Percentiles rank a stretch among this genome's conserved stretches.
phyloP scores from a whole-genome alignment of 2,113 vertebrate species.

The Irena cyanogastra region DNA sequence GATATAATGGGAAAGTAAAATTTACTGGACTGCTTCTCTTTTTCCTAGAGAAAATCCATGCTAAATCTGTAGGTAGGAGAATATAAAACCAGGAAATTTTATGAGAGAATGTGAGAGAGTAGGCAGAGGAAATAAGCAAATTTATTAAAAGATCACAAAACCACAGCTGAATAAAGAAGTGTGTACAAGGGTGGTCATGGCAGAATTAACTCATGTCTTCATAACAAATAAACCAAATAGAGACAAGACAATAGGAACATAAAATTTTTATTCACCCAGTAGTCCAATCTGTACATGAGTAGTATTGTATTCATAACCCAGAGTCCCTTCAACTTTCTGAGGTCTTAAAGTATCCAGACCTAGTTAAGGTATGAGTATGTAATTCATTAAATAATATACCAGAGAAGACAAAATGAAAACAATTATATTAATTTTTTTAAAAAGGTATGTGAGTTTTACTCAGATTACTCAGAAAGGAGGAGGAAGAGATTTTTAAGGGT shows the following conservation, averaged over 20 bases:
- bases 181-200: background rate
- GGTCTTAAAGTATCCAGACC: background rate
- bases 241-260: rapidly evolving
- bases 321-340: background rate
- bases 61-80: background rate
- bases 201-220: background rate
- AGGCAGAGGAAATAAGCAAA: background rate
- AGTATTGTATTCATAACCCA: background rate
- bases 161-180: background rate
- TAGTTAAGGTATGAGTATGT: background rate
- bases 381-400: background rate
- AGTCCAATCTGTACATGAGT: background rate
- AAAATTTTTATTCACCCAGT: background rate
- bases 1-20: background rate
- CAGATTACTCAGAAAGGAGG: background rate
- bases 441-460: background rate
- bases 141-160: background rate
- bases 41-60: background rate
- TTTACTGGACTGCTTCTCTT: background rate
- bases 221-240: background rate
- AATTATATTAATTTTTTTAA: background rate
- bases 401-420: background rate
- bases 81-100: background rate
- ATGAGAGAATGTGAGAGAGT: background rate
- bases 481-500: background rate